phyloP scores from a whole-genome alignment of 2,113 vertebrate genomes.

The Aptenodytes forsteri region DNA sequence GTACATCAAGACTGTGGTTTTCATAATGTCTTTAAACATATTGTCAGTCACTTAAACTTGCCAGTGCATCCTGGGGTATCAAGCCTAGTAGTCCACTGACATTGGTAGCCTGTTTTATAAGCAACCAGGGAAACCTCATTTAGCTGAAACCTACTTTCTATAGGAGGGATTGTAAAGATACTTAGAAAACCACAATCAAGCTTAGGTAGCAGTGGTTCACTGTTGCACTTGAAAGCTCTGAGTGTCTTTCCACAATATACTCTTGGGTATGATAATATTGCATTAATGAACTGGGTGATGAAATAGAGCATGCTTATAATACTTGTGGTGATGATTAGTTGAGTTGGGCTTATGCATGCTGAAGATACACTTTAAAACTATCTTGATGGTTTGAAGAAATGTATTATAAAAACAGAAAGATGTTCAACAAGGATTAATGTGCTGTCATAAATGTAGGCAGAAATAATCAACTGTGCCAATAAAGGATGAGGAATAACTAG shows the following conservation, averaged over 20 bases:
- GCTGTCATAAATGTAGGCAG: neutral
- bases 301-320: neutral
- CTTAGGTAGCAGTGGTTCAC: neutral
- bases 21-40: neutral
- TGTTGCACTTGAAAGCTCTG: neutral
- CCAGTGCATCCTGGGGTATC: neutral
- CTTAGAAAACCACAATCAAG: neutral
- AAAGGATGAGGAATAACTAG: neutral
- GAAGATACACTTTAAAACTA: neutral
- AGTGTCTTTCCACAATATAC: neutral
- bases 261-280: neutral
- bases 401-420: neutral
- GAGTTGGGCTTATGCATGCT: neutral
- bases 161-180: neutral
- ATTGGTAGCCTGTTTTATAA: neutral
- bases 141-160: neutral
- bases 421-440: neutral
- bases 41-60: neutral
- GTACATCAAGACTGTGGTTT: neutral
- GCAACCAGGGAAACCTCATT: neutral
- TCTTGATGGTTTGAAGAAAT: neutral
- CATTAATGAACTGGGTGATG: neutral
- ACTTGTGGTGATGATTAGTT: neutral
- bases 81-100: neutral
- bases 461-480: neutral